Evolutionary conservation across 2,888 invertebrate genomes (phyloP), one percentile per base, ranked within the genome.

Genomic region (Apamea epomidion): DNA sequence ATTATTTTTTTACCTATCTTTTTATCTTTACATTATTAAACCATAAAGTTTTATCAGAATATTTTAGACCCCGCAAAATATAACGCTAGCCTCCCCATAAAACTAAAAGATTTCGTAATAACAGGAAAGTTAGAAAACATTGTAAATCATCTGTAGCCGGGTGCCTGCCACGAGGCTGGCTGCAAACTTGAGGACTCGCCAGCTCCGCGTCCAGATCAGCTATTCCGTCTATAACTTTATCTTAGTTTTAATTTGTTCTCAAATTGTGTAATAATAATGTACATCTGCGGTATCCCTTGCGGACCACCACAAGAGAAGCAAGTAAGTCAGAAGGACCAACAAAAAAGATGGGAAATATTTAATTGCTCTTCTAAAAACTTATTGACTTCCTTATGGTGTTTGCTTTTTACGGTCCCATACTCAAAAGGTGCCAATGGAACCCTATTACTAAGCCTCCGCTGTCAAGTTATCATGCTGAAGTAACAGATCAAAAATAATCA

Each of bases 201-300:
- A 72, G 60, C 42, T 75, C 78, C 48, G 6, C 60, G 45, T 45
- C 78, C 67, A 82, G 82, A 82, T 87, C 82, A 82, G 77, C 78
- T 81, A 87, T 84, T 83, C 72, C 74, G 45, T 78, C 80, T 69
- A 86, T 80, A 83, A 80, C 83, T 86, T 88, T 76, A 72, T 76
- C 78, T 83, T 76, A 80, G 85, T 85, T 87, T 79, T 76, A 82
- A 88, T 80, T 88, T 80, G 78, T 78, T 87, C 86, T 70, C 69
- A 82, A 87, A 88, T 78, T 76, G 73, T 83, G 42, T 73, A 81
- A 83, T 70, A 81, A 89, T 89, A 86, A 85, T 74, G 73, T 85
- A 88, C 89, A 89, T 82, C 87, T 90, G 84, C 48, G 78, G 81
- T 71, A 67, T 78, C 67, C 72, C 60, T 81, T 58, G 62, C 3